These are phyloP conservation scores for Eupeodes latifasciatus DNA, from an alignment of 2,888 invertebrate species.

Conservation along the genomic window DNA sequence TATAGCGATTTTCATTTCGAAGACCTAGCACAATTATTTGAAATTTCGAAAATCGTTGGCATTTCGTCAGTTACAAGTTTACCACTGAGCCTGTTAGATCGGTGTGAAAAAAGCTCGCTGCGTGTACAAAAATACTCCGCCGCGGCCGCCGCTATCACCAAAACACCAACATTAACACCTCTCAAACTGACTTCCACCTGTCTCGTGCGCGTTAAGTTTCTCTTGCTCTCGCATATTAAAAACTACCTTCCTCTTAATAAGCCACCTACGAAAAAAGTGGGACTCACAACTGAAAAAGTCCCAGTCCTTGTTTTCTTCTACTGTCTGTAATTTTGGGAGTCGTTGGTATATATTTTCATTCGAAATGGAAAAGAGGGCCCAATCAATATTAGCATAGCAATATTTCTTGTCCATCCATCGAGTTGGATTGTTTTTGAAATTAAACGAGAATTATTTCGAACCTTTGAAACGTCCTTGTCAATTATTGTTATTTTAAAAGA, in stretches of 20 bases:
- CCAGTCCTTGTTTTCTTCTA: background rate
- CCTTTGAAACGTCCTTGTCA: background rate
- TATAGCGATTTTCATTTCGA: conserved; percentile 37
- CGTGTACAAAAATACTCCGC: conserved; percentile 53
- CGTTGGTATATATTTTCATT: conserved; percentile 10
- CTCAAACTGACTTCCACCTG: conserved; percentile 68
- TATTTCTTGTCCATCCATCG: conserved; percentile 40
- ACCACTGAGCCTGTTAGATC: conserved; percentile 82
- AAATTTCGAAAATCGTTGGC: conserved; percentile 70
- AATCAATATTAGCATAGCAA: conserved; percentile 40
- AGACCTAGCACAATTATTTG: conserved; percentile 60
- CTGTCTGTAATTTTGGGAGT: conserved; percentile 20
- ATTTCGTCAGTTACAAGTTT: conserved; percentile 81
- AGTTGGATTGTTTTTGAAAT: conserved; percentile 24
- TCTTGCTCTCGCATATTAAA: conserved; percentile 45
- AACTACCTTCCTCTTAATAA: conserved; percentile 33
- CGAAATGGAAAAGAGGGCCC: conserved; percentile 44
- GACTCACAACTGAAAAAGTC: conserved; percentile 39
- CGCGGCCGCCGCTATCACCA: conserved; percentile 31
- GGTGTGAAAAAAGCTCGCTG: conserved; percentile 74
- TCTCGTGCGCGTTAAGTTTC: conserved; percentile 63
- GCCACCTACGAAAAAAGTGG: conserved; percentile 37
- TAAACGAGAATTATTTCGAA: background rate
- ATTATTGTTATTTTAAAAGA: too few species aligned
- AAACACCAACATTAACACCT: conserved; percentile 51